phyloP scores from a whole-genome alignment of 2,113 vertebrate species.

The Hucho hucho region DNA sequence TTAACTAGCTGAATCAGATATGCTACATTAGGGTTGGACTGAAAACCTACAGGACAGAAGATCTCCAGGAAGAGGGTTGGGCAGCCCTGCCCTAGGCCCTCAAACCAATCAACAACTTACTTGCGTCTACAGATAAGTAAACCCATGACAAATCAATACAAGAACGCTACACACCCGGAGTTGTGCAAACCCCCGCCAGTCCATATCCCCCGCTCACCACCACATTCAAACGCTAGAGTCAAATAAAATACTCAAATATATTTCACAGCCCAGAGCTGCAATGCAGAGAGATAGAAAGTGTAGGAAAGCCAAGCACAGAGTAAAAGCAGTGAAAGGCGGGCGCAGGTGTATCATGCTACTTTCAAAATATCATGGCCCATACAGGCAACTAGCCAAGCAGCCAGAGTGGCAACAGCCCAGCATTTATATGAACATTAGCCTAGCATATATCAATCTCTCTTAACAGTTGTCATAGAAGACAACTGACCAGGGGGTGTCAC shows the following conservation, averaged over 20 bases:
- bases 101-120: background rate
- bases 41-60: too few species aligned
- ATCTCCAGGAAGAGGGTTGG: too few species aligned
- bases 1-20: too few species aligned
- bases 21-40: too few species aligned
- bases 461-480: constrained; percentile 62
- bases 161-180: background rate
- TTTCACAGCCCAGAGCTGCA: constrained; percentile 42
- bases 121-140: background rate
- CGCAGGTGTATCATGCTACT: constrained; percentile 55
- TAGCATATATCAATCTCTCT: background rate
- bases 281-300: constrained; percentile 39
- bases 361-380: constrained; percentile 38
- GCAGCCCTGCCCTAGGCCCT: constrained; percentile 35
- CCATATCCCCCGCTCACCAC: background rate
- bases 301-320: constrained; percentile 21
- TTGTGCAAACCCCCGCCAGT: background rate
- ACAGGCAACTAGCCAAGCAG: constrained; percentile 57
- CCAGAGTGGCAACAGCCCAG: constrained; percentile 37
- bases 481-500: constrained; percentile 19
- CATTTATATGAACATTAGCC: constrained; percentile 54
- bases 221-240: constrained; percentile 45
- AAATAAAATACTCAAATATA: background rate
- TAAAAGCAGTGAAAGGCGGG: constrained; percentile 28
- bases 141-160: background rate